Base-by-base conservation (phyloP, 2,888 invertebrate genomes). In the Oscheius sp. region DNA sequence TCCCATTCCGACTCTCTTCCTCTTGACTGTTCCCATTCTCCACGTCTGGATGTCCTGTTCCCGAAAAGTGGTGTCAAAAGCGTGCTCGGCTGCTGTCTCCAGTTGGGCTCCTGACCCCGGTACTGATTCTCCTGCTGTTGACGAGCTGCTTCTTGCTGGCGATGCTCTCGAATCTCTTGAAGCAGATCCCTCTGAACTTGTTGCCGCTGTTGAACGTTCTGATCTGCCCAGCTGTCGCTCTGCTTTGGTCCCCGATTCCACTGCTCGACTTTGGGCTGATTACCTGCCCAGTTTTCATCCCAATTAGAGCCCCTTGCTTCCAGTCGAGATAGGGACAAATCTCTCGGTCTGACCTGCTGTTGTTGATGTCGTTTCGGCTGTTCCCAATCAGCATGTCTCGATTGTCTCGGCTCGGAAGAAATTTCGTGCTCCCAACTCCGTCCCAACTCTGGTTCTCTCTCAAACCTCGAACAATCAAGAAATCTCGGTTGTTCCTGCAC, bases 161-260 rank as follows among this genome's bases (percentile, higher is more conserved):
- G 63, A 63, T 63, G 63, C 11, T 63, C 48, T 29, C 32, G 63
- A 21, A 63, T 63, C 29, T 63, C 63, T 10, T 63, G 63, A 9
- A 63, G 32, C 5, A 63, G 29, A 29, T 63, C 63, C 11, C 63
- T 10, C 48, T 63, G 63, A n/a, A 63, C 63, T 63, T 63, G 63
- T 48, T 63, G 63, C 29, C 63, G 63, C 42, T 63, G 48, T 48
- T 63, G 62, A 4, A 42, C 42, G n/a, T 62, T 29, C 2, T 62
- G n/a, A n/a, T 63, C 63, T 3, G 21, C 29, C 63, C 63, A 63
- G 7, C 42, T 42, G 7, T 42, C 42, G 3, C 42, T 42, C 42
- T 42, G n/a, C n/a, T 10, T 3, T 53, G 10, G 29, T 53, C 53
- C 10, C 32, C 35, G 60, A 35, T 60, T 33, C 60, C 60, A 60